Evolutionary conservation across 2,113 vertebrate species (phyloP).

Genomic region (Chloebia gouldiae): DNA sequence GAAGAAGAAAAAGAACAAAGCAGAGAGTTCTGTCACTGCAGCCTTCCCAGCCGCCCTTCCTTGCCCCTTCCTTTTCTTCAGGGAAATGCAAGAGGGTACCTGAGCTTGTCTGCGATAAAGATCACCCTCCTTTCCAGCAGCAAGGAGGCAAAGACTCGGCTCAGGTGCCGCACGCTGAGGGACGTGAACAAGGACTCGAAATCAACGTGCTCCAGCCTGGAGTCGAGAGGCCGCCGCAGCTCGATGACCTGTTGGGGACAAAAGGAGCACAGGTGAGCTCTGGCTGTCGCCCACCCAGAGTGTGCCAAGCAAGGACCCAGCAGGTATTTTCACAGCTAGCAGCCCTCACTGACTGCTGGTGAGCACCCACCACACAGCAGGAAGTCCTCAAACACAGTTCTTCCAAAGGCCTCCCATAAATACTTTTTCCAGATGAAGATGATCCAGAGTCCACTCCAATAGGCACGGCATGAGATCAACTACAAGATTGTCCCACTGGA

Average conservation of each 20-base stretch:
- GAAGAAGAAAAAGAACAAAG: neutral
- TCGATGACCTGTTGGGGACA: slow-evolving; percentile 83
- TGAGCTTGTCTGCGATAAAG: slow-evolving; percentile 94
- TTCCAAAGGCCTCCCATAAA: neutral
- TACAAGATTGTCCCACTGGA: neutral
- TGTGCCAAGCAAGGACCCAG: neutral
- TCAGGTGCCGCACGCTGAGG: slow-evolving; percentile 82
- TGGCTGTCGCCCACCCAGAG: neutral
- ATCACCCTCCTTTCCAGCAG: slow-evolving; percentile 94
- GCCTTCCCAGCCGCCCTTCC: neutral
- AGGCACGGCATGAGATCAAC: neutral
- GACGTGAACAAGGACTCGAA: slow-evolving; percentile 92
- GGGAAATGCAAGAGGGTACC: slow-evolving; percentile 70
- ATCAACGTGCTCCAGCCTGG: slow-evolving; percentile 93
- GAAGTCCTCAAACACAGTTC: neutral
- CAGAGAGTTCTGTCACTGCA: neutral
- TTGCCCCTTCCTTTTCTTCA: neutral
- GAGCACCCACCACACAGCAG: neutral
- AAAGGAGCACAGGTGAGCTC: neutral
- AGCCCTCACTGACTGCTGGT: neutral
- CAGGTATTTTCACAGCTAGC: neutral
- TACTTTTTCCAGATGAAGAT: neutral
- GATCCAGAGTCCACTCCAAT: neutral
- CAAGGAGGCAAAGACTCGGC: slow-evolving; percentile 84
- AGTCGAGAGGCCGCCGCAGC: slow-evolving; percentile 90